Evolutionary conservation across 2,888 invertebrate genomes (phyloP).

Genomic region (Machimus rusticus): DNA sequence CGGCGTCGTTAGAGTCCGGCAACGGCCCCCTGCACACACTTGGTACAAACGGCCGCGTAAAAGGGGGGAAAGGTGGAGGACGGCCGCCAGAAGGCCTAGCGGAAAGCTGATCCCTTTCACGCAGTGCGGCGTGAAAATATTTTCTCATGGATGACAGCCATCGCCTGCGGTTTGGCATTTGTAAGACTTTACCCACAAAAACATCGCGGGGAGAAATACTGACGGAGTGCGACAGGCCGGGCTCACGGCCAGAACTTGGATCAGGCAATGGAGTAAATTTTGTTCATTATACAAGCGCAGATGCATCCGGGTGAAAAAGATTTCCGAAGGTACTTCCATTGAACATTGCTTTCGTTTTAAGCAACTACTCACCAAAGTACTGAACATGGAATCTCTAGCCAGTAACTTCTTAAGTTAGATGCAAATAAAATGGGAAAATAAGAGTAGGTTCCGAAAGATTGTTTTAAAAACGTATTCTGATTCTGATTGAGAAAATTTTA

Average conservation of each 20-base stretch:
- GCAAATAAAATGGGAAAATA: too few relatives aligned
- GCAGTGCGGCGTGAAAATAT: conserved; percentile 7
- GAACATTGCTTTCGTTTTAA: background rate
- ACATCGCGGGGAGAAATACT: background rate
- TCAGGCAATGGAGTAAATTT: background rate
- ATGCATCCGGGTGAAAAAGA: background rate
- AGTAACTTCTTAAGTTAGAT: too few relatives aligned
- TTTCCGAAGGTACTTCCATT: background rate
- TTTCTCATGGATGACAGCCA: conserved; percentile 11
- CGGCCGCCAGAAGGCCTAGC: background rate
- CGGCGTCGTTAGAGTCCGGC: background rate
- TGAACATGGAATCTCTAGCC: background rate
- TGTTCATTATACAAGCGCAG: background rate
- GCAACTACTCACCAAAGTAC: background rate
- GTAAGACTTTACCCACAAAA: conserved; percentile 9
- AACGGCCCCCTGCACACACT: background rate
- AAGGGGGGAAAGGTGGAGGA: background rate
- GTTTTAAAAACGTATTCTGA: too few relatives aligned
- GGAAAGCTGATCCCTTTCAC: conserved; percentile 32
- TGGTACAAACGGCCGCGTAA: background rate
- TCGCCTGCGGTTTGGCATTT: conserved; percentile 27
- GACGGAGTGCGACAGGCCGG: background rate
- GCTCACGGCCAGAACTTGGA: background rate
- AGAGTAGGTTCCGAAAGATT: too few relatives aligned
- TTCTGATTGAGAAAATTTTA: too few relatives aligned